These are phyloP conservation scores for Rhopilema esculentum DNA, from an alignment of 30 jellyfish, hydroid and myxozoan genomes.

Conservation along the genomic window DNA sequence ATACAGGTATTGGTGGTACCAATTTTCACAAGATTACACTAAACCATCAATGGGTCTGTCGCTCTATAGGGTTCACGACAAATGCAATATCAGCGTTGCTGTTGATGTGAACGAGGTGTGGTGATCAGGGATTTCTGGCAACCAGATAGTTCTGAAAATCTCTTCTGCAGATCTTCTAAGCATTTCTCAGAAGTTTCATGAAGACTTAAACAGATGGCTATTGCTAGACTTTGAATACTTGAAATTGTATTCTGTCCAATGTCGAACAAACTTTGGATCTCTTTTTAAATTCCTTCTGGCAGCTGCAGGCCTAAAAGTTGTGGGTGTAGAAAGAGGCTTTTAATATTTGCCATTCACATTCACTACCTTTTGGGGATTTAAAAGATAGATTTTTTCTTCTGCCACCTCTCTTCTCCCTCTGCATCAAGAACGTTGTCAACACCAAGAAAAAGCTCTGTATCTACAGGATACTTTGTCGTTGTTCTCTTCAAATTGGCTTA, in stretches of 20 bases:
- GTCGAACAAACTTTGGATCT: neutral
- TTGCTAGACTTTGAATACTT: conserved; percentile 3
- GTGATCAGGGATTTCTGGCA: neutral
- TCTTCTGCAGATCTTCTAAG: neutral
- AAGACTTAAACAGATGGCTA: neutral
- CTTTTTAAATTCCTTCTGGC: neutral
- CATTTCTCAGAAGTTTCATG: neutral
- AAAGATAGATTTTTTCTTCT: neutral
- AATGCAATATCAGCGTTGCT: neutral
- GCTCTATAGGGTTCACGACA: neutral
- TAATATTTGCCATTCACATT: neutral
- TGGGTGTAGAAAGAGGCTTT: neutral
- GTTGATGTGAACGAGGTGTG: conserved; percentile 8
- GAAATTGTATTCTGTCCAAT: neutral
- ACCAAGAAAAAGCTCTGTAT: neutral
- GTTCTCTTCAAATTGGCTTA: neutral
- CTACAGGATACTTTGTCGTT: conserved; percentile 11
- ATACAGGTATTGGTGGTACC: conserved; percentile 22
- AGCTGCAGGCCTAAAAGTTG: neutral
- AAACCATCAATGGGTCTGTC: conserved; percentile 15
- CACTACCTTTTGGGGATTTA: neutral
- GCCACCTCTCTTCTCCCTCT: neutral
- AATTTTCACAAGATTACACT: conserved; percentile 6
- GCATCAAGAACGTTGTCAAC: neutral
- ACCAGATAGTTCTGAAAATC: neutral